Percentiles rank a stretch among this genome's conserved stretches.
Evolutionary conservation across 2,113 vertebrate genomes (phyloP).

Genomic region (Clarias magur): DNA sequence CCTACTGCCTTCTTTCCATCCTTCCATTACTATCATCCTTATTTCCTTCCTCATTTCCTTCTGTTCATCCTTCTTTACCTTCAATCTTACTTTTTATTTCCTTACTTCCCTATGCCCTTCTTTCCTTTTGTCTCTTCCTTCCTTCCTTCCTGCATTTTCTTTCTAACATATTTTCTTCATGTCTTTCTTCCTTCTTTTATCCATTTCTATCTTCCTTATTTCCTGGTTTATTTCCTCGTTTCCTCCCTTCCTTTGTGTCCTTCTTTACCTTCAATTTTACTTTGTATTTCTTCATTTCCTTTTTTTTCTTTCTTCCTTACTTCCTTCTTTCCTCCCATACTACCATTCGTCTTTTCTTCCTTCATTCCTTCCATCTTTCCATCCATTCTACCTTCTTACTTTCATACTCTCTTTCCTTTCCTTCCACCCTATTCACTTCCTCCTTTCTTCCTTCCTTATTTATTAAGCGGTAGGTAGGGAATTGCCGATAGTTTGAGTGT

Average conservation of each 20-base stretch:
- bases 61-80: not conserved
- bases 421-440: conserved; percentile 18
- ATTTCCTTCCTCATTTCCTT: not conserved
- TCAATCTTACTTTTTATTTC: no score
- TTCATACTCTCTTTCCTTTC: not conserved
- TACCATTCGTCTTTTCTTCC: not conserved
- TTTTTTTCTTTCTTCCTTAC: not conserved
- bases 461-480: not conserved
- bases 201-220: not conserved
- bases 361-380: not conserved
- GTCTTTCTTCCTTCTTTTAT: not conserved
- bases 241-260: not conserved
- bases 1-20: not conserved
- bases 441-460: not conserved
- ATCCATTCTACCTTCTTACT: not conserved
- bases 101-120: not conserved
- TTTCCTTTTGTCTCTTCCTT: not conserved
- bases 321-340: not conserved
- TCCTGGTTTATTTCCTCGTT: no score
- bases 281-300: not conserved
- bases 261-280: not conserved
- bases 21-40: not conserved
- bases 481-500: conserved; percentile 11
- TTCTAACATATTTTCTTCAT: no score
- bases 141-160: not conserved